Conservation (phyloP, 2,888 invertebrate species). For the Meandrusa payeni region DNA sequence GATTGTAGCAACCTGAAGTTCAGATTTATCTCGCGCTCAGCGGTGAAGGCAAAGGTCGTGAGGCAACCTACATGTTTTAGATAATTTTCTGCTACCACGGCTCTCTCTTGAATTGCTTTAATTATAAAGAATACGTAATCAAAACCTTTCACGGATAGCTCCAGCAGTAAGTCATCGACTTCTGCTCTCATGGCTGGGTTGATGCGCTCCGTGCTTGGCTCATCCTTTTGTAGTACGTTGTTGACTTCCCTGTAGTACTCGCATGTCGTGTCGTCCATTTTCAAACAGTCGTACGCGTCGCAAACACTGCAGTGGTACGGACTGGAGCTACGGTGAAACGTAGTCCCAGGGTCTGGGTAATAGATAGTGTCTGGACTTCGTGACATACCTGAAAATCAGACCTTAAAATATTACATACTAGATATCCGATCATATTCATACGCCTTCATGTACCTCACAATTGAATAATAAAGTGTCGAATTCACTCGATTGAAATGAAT, state of each 20-base stretch:
- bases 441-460: too few relatives aligned
- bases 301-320: slow-evolving; percentile 43
- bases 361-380: slow-evolving; percentile 17
- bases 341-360: slow-evolving; percentile 23
- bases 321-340: slow-evolving; percentile 27
- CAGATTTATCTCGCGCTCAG: too few relatives aligned
- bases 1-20: too few relatives aligned
- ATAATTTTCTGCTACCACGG: too few relatives aligned
- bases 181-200: slow-evolving; percentile 23
- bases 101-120: too few relatives aligned
- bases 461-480: too few relatives aligned
- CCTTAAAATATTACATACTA: too few relatives aligned
- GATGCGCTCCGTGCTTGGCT: slow-evolving; percentile 23
- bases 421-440: too few relatives aligned
- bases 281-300: slow-evolving; percentile 42
- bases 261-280: slow-evolving; percentile 36
- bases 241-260: slow-evolving; percentile 43
- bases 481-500: too few relatives aligned
- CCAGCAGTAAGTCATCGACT: slow-evolving; percentile 41
- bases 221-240: slow-evolving; percentile 29
- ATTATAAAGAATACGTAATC: not conserved
- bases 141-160: slow-evolving; percentile 41
- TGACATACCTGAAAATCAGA: slow-evolving; percentile 1
- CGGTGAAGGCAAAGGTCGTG: too few relatives aligned
- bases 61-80: too few relatives aligned